phyloP scores from a whole-genome alignment of 1,140 invertebrate genomes.

The Dufourea novaeangliae region DNA sequence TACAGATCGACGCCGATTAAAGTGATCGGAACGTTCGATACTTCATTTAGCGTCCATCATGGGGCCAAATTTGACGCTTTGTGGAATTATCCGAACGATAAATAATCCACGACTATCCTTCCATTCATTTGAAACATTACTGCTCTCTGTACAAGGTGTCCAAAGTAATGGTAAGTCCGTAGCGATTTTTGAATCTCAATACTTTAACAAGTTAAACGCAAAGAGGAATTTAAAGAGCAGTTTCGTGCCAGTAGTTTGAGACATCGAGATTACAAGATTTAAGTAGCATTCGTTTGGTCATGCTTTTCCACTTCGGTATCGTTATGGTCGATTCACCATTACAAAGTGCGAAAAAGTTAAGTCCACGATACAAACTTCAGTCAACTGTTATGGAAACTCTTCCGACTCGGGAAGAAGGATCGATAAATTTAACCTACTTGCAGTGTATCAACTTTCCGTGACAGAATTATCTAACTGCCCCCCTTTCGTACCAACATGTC shows the following conservation, averaged over 20 bases:
- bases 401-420: background rate
- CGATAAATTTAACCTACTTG: constrained; percentile 41
- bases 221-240: too few species aligned
- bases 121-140: background rate
- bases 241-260: too few species aligned
- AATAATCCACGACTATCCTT: too few species aligned
- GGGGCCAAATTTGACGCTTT: background rate
- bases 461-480: constrained; percentile 39
- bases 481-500: background rate
- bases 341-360: constrained; percentile 32
- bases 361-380: constrained; percentile 17
- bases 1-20: constrained; percentile 30
- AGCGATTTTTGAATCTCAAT: too few species aligned
- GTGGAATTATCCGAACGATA: background rate
- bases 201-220: too few species aligned
- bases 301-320: background rate
- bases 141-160: background rate
- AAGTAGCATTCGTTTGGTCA: too few species aligned
- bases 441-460: constrained; percentile 38
- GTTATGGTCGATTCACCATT: background rate
- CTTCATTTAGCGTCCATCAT: background rate
- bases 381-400: constrained; percentile 36
- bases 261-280: too few species aligned
- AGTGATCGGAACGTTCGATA: background rate
- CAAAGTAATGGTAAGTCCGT: too few species aligned